Percentiles rank a stretch among this genome's conserved stretches.
phyloP scores from a whole-genome alignment of 2,888 invertebrate genomes.

The Pediacus dermestoides region DNA sequence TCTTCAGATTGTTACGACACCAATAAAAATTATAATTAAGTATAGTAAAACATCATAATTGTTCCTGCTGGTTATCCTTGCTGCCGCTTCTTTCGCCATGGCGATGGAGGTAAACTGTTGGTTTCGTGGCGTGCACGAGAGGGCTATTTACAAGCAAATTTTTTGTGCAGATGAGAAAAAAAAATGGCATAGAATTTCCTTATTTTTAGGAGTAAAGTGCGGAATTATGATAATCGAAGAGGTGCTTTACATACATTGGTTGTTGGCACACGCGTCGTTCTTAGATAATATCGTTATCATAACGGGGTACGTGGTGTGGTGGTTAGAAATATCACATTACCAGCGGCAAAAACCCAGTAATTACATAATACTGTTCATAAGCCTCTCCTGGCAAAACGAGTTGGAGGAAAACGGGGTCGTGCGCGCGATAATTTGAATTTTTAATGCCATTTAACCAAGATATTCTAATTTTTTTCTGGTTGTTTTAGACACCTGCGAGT shows the following conservation, averaged over 20 bases:
- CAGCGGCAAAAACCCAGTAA: constrained; percentile 7
- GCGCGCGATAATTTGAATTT: constrained; percentile 12
- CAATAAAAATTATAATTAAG: constrained; percentile 1
- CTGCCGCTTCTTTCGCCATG: not conserved
- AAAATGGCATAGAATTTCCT: not conserved
- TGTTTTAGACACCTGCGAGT: constrained; percentile 25
- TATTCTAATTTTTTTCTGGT: constrained; percentile 24
- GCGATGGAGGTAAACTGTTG: not conserved
- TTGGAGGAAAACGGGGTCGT: constrained; percentile 7
- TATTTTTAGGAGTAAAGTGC: not conserved
- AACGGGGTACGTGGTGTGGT: constrained; percentile 6
- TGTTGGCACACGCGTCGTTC: not conserved
- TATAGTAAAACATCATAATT: no score
- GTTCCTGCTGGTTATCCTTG: no score
- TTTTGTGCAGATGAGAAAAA: not conserved
- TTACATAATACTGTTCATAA: constrained; percentile 5
- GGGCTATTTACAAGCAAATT: not conserved
- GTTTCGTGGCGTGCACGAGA: not conserved
- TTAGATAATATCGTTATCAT: not conserved
- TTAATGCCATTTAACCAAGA: constrained; percentile 25
- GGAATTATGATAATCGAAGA: constrained; percentile 6
- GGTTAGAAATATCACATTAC: no score
- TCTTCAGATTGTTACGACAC: not conserved
- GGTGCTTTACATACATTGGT: constrained; percentile 8
- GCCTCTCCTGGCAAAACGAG: constrained; percentile 7